Conservation (phyloP, 2,888 invertebrate genomes). For the Diarsia mendica region DNA sequence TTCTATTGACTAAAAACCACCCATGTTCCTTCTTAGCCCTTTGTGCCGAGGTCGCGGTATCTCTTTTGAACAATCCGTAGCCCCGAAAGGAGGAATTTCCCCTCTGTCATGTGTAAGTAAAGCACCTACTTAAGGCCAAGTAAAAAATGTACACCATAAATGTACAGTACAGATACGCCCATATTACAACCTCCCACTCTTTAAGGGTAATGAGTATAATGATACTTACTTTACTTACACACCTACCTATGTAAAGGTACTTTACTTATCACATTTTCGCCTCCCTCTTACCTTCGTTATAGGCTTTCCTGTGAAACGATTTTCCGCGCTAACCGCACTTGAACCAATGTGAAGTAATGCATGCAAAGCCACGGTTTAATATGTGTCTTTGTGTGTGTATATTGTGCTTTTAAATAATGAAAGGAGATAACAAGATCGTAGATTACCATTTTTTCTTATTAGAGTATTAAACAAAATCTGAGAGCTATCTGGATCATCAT, state of each 20-base stretch:
- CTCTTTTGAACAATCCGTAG: no score
- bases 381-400: neutral
- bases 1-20: no score
- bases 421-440: neutral
- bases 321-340: conserved; percentile 2
- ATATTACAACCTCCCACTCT: neutral
- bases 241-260: conserved; percentile 13
- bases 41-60: no score
- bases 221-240: conserved; percentile 3
- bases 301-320: conserved; percentile 23
- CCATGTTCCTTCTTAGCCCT: no score
- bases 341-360: conserved; percentile 11
- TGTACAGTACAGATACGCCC: neutral
- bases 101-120: neutral
- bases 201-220: conserved; percentile 26
- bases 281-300: conserved; percentile 12
- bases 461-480: no score
- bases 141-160: neutral
- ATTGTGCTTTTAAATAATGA: neutral
- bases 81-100: no score
- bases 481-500: no score
- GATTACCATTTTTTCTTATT: no score
- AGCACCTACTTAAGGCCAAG: neutral
- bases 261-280: conserved; percentile 41
- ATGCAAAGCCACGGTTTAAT: conserved; percentile 5